These are phyloP conservation scores for Plodia interpunctella DNA, from an alignment of 1,140 invertebrate species.

Conservation along the genomic window DNA sequence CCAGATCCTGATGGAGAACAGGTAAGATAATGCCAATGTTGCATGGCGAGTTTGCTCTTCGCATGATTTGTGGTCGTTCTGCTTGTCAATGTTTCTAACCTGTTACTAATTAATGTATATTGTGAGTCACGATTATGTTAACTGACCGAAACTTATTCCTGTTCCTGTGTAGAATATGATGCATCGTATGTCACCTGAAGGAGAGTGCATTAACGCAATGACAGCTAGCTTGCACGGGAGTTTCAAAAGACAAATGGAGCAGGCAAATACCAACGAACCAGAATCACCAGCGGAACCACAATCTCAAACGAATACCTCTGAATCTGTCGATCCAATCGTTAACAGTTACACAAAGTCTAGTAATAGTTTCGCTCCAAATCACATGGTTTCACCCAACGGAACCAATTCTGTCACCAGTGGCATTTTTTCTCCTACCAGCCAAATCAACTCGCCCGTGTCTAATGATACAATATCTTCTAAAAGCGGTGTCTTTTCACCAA, in stretches of 20 bases:
- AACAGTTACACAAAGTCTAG: slow-evolving; percentile 65
- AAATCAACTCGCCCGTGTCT: slow-evolving; percentile 74
- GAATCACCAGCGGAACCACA: slow-evolving; percentile 64
- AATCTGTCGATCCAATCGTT: slow-evolving; percentile 59
- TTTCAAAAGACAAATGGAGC: slow-evolving; percentile 69
- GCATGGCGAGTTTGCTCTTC: slow-evolving; percentile 36
- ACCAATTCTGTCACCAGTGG: slow-evolving; percentile 76
- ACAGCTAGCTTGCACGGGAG: slow-evolving; percentile 72
- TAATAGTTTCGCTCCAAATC: slow-evolving; percentile 64
- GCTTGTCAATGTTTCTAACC: slow-evolving; percentile 26
- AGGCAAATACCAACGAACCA: slow-evolving; percentile 45
- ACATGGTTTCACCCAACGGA: slow-evolving; percentile 76
- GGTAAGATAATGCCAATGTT: slow-evolving; percentile 47
- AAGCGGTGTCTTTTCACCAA: slow-evolving; percentile 71
- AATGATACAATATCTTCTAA: slow-evolving; percentile 76
- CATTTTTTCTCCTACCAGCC: slow-evolving; percentile 76
- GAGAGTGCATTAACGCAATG: slow-evolving; percentile 73
- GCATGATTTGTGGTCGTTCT: slow-evolving; percentile 17
- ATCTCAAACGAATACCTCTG: slow-evolving; percentile 62
- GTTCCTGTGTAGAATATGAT: slow-evolving; percentile 72
- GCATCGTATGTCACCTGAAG: slow-evolving; percentile 75
- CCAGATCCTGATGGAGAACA: slow-evolving; percentile 59
- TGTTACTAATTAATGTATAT: slow-evolving; percentile 10
- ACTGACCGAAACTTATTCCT: slow-evolving; percentile 55
- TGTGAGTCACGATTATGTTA: slow-evolving; percentile 18